Base-by-base conservation (phyloP, 2,797 vertebrate species). In the Melanotaenia nigrans region DNA sequence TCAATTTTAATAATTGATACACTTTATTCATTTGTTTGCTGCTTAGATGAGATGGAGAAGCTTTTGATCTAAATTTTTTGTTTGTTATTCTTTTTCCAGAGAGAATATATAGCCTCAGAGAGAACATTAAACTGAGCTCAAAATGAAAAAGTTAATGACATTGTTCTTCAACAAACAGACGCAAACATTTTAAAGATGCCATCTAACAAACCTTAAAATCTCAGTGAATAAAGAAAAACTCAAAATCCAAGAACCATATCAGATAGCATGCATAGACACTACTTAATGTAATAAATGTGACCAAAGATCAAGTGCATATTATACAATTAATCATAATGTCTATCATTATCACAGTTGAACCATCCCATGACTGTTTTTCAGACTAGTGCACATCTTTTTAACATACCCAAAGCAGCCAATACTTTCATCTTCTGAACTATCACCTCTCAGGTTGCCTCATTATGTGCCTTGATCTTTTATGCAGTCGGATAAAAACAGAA, bases 401-500 rank as follows among this genome's bases (percentile, higher is more conserved):
- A 83, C 85, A 71, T 85, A 32, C 36, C 67, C 57, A 78, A 82
- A 73, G 73, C 84, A 85, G 58, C 54, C 78, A 42, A 68, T 64
- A 72, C 91, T 90, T 88, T 91, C 82, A 90, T 91, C 87, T 71
- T 66, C 67, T 88, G 85, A 90, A 92, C 88, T 85, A 84, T 90
- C 89, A 92, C 90, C 91, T 91, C 80, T 91, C 89, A 90, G 88
- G 86, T 87, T 90, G 88, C 81, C 84, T 90, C 89, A 91, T 93
- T 92, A 89, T 71, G 32, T 13, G 76, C 84, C 85, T 91, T 92
- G 90, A 90, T 93, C 83, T 92, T 92, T 91, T 94, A 88, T 90
- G 93, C 95, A 95, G 94, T 78, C 60, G 56, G 72, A 70, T 94
- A 88, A 94, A 93, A 91, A 91, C 88, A 90, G 83, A 93, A 78